Evolutionary conservation across 2,888 invertebrate genomes (phyloP).

Genomic region (Amblyteles armatorius): DNA sequence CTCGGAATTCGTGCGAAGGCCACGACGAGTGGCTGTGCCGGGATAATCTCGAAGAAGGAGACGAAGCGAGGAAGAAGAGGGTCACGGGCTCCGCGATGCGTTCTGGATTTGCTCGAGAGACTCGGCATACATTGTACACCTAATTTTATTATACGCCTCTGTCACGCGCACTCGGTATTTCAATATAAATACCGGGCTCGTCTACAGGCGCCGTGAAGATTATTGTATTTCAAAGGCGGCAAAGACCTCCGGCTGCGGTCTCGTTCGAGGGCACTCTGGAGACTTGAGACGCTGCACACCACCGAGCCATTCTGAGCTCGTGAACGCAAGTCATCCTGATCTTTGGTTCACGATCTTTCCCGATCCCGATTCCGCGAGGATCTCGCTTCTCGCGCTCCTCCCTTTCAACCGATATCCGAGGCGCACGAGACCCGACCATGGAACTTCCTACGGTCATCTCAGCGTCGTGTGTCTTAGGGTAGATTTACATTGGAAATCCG

Average conservation of each 20-base stretch:
- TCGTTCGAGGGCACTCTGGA: slow-evolving; percentile 23
- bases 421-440: not conserved
- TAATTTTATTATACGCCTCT: slow-evolving; percentile 49
- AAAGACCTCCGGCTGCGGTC: slow-evolving; percentile 51
- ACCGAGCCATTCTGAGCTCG: not conserved
- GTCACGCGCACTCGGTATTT: slow-evolving; percentile 65
- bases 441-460: not conserved
- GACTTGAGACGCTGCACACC: slow-evolving; percentile 10
- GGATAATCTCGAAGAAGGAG: slow-evolving; percentile 50
- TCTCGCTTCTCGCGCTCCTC: slow-evolving; percentile 4
- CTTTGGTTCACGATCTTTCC: slow-evolving; percentile 2
- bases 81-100: slow-evolving; percentile 37
- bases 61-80: slow-evolving; percentile 31
- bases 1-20: slow-evolving; percentile 41
- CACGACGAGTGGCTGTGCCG: slow-evolving; percentile 22
- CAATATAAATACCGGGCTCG: slow-evolving; percentile 77
- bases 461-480: not conserved
- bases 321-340: slow-evolving; percentile 4
- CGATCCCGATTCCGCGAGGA: not conserved
- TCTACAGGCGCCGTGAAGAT: slow-evolving; percentile 55
- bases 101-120: slow-evolving; percentile 22
- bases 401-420: not conserved
- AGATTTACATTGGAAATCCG: not conserved
- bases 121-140: slow-evolving; percentile 15
- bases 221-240: slow-evolving; percentile 77